Conservation (phyloP, 1,140 invertebrate genomes). For the Colletes gigas region DNA sequence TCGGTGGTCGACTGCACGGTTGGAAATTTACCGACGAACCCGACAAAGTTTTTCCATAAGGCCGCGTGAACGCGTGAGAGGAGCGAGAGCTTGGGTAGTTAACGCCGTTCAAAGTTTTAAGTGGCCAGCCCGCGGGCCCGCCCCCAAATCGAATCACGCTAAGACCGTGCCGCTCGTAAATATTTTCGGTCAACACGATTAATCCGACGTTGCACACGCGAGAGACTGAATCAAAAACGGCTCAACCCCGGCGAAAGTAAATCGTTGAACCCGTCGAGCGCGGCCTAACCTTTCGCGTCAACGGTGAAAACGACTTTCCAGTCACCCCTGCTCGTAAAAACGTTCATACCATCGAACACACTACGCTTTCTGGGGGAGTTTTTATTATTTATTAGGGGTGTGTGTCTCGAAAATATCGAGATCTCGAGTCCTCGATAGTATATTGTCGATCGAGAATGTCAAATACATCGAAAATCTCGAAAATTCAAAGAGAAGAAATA, state of each 20-base stretch:
- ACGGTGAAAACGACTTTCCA: too few species aligned
- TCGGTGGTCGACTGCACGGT: neutral
- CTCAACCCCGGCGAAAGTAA: neutral
- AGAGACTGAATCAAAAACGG: neutral
- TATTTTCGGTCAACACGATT: conserved; percentile 20
- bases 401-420: too few species aligned
- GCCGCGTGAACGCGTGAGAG: neutral
- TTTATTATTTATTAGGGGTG: too few species aligned
- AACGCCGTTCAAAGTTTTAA: conserved; percentile 22
- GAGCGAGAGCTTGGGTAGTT: neutral
- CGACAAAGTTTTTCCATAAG: conserved; percentile 25
- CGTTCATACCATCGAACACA: too few species aligned
- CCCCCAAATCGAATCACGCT: conserved; percentile 24
- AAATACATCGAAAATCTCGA: too few species aligned
- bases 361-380: too few species aligned
- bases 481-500: too few species aligned
- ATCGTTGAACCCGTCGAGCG: neutral
- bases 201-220: neutral
- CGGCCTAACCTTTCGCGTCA: too few species aligned
- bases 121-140: neutral
- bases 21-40: conserved; percentile 1
- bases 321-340: too few species aligned
- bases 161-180: conserved; percentile 1
- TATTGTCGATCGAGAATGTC: too few species aligned
- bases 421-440: too few species aligned